A percentile compares a stretch with the other conserved stretches of the same genome.
phyloP scores from a whole-genome alignment of 2,888 invertebrate species.

The Ormyrus labotus region DNA sequence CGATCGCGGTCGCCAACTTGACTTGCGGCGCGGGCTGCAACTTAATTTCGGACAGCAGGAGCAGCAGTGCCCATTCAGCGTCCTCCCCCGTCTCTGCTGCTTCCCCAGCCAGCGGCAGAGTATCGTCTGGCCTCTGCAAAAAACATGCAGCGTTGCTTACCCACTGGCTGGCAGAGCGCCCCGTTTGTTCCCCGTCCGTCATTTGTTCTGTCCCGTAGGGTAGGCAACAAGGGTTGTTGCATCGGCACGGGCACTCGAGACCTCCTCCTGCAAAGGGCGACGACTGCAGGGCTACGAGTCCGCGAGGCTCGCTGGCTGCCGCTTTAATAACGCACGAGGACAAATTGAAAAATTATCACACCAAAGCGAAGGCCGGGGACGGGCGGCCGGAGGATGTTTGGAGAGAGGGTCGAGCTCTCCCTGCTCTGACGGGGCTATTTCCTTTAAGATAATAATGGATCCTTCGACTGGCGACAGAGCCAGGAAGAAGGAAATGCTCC shows the following conservation, averaged over 20 bases:
- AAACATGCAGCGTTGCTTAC: slow-evolving; percentile 67
- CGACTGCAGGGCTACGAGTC: slow-evolving; percentile 36
- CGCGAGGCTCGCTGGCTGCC: neutral
- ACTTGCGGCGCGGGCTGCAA: neutral
- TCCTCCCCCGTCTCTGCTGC: slow-evolving; percentile 30
- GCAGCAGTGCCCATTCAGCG: neutral
- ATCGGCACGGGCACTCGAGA: slow-evolving; percentile 47
- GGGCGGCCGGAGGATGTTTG: slow-evolving; percentile 50
- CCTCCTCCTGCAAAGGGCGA: slow-evolving; percentile 43
- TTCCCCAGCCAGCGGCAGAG: slow-evolving; percentile 58
- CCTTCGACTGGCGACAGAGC: slow-evolving; percentile 1
- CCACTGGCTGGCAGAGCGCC: slow-evolving; percentile 47
- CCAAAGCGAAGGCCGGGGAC: slow-evolving; percentile 61
- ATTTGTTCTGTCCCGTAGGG: slow-evolving; percentile 16
- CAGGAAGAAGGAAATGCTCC: slow-evolving; percentile 21
- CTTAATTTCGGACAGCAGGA: slow-evolving; percentile 17
- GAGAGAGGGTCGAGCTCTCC: slow-evolving; percentile 47
- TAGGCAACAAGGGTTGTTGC: slow-evolving; percentile 23
- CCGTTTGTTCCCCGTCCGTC: no score
- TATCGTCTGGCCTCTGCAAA: slow-evolving; percentile 74
- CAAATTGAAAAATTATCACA: slow-evolving; percentile 76
- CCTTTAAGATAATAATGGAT: slow-evolving; percentile 63
- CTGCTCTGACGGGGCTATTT: slow-evolving; percentile 57
- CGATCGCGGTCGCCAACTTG: neutral
- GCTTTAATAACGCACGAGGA: slow-evolving; percentile 72